These are phyloP conservation scores for Grammomys dolichurus DNA, from an alignment of 2,113 vertebrate species.

Conservation along the genomic window DNA sequence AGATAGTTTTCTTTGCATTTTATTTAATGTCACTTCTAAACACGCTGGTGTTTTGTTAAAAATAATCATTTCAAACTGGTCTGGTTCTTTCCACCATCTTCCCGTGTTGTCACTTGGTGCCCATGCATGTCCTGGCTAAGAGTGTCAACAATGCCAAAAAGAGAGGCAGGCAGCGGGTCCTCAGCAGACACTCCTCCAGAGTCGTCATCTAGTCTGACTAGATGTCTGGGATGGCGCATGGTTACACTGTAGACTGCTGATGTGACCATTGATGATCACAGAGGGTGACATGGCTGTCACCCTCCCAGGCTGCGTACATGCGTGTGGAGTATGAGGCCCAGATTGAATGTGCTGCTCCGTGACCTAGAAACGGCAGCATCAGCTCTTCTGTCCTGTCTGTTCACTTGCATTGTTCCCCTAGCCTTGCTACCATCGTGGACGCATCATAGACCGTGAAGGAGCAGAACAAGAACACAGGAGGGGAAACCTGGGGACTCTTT, in stretches of 20 bases:
- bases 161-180: background rate
- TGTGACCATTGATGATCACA: background rate
- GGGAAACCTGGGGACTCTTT: background rate
- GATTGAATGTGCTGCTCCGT: background rate
- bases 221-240: background rate
- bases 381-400: too few relatives aligned
- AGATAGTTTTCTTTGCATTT: conserved; percentile 42
- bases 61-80: conserved; percentile 30
- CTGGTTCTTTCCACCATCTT: background rate
- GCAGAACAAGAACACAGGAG: background rate
- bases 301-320: background rate
- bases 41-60: background rate
- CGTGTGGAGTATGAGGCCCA: background rate
- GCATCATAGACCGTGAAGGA: too few relatives aligned
- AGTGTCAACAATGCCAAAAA: background rate
- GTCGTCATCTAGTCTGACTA: background rate
- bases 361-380: background rate
- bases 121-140: background rate
- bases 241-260: too few relatives aligned
- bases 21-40: conserved; percentile 61
- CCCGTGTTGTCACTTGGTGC: background rate
- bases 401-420: too few relatives aligned
- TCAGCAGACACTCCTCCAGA: background rate
- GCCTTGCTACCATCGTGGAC: background rate
- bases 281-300: background rate